Evolutionary conservation across 2,113 vertebrate genomes (phyloP).

Genomic region (Nettapus auritus): DNA sequence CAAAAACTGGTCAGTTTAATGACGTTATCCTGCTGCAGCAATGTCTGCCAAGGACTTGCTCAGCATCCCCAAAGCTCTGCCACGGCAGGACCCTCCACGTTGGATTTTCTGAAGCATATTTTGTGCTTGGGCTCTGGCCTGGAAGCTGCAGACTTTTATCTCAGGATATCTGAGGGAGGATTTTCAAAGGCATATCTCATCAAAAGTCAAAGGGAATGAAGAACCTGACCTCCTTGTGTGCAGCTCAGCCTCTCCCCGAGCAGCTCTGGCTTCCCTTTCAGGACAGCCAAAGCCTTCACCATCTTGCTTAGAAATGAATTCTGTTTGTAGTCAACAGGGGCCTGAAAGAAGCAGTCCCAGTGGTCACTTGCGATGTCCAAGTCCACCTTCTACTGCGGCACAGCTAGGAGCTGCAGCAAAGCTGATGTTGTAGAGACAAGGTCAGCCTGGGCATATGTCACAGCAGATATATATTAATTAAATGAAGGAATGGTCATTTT

Average conservation of each 20-base stretch:
- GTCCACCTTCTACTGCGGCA: not conserved
- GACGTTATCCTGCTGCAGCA: not conserved
- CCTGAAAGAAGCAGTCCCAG: not conserved
- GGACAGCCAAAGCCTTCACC: not conserved
- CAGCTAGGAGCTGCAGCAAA: not conserved
- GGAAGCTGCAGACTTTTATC: not conserved
- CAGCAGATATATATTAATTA: not conserved
- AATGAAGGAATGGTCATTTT: not conserved
- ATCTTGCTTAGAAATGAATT: slow-evolving; percentile 4
- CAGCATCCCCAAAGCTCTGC: not conserved
- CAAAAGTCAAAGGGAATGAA: slow-evolving; percentile 51
- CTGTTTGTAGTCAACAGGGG: not conserved
- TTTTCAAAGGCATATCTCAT: slow-evolving; percentile 55
- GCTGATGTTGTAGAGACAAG: not conserved
- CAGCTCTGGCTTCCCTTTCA: not conserved
- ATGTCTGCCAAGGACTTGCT: not conserved
- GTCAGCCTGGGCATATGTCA: not conserved
- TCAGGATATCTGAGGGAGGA: not conserved
- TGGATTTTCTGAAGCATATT: not conserved
- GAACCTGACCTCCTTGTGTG: slow-evolving; percentile 21
- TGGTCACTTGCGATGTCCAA: not conserved
- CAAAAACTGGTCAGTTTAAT: not conserved
- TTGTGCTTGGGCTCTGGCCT: not conserved
- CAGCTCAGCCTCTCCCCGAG: slow-evolving; percentile 3
- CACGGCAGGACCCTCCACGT: not conserved